phyloP scores from a whole-genome alignment of 2,797 vertebrate genomes.

The Malurus splendens region DNA sequence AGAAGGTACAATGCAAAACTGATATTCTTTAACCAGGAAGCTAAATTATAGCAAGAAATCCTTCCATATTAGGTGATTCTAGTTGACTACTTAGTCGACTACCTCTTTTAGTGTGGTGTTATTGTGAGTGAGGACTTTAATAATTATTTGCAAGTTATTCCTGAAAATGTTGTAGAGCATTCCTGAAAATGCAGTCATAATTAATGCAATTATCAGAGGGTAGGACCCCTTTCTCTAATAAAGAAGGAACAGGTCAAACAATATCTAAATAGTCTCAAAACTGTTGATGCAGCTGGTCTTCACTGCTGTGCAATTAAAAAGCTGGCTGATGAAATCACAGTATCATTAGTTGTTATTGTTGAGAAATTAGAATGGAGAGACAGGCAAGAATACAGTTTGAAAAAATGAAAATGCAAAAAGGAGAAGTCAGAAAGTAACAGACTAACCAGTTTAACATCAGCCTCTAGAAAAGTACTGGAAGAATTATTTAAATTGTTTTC shows the following conservation, averaged over 20 bases:
- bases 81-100: background rate
- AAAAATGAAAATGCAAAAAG: background rate
- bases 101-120: background rate
- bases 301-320: conserved; percentile 4
- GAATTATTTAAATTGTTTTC: background rate
- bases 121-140: background rate
- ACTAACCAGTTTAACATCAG: background rate
- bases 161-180: background rate
- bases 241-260: background rate
- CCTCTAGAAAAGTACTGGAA: background rate
- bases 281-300: background rate
- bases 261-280: background rate
- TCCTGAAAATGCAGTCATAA: background rate
- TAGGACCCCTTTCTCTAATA: background rate
- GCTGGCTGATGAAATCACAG: background rate
- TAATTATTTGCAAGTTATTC: background rate
- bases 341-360: background rate
- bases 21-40: background rate
- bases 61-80: background rate
- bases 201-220: background rate
- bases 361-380: background rate
- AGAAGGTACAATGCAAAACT: background rate
- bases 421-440: background rate
- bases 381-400: background rate
- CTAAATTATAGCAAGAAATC: background rate